Percentiles rank a stretch among this genome's conserved stretches.
Evolutionary conservation across 1,140 invertebrate genomes (phyloP).

Genomic region (Drosophila bifasciata): DNA sequence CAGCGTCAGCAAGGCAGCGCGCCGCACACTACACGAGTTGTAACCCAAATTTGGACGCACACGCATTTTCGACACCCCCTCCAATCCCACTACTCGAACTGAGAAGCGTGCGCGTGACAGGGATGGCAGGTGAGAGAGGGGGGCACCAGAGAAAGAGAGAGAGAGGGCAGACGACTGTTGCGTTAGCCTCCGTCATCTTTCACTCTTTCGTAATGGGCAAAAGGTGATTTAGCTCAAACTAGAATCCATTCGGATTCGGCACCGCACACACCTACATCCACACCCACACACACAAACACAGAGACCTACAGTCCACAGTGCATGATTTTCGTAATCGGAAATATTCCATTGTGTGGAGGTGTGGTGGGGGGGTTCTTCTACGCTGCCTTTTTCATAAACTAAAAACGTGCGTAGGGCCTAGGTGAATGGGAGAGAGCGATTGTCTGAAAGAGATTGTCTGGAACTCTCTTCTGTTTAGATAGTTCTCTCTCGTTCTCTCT

Average conservation of each 20-base stretch:
- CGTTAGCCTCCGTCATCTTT: constrained; percentile 39
- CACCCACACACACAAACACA: constrained; percentile 4
- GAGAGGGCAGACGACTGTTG: constrained; percentile 29
- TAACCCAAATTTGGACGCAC: constrained; percentile 74
- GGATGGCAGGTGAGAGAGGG: constrained; percentile 1
- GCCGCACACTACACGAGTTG: constrained; percentile 43
- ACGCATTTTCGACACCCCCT: constrained; percentile 65
- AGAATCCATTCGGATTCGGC: constrained; percentile 17
- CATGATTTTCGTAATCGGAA: constrained; percentile 45
- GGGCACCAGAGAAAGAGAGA: neutral
- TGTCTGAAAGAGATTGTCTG: too few relatives aligned
- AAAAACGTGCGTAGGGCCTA: constrained; percentile 5
- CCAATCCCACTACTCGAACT: too few relatives aligned
- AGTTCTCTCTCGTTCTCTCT: neutral
- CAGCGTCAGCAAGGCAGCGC: constrained; percentile 6
- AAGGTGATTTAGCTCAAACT: constrained; percentile 19
- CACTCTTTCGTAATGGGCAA: constrained; percentile 42
- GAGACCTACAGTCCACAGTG: neutral
- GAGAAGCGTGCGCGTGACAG: constrained; percentile 14
- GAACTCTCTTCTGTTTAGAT: too few relatives aligned
- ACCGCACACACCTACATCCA: neutral
- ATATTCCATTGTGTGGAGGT: constrained; percentile 13
- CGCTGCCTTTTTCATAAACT: neutral
- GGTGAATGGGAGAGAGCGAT: too few relatives aligned
- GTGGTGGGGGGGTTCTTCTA: too few relatives aligned